phyloP scores from a whole-genome alignment of 2,113 vertebrate genomes.

The Bos taurus region ARS-UCD2.0 NC_037337.1:18167001-18167500 shows the following conservation, averaged over 20 bases:
- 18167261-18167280: neutral
- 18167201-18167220: neutral
- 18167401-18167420: neutral
- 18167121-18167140: accelerated
- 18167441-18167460: neutral
- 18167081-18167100: neutral
- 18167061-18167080: neutral
- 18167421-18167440: neutral
- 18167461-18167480: neutral
- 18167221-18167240: neutral
- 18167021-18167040: neutral
- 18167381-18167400: neutral
- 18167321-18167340: neutral
- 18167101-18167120: accelerated
- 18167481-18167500: neutral
- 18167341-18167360: neutral
- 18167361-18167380: neutral
- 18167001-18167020: neutral
- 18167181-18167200: neutral
- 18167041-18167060: neutral
- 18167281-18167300: neutral
- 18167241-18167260: neutral
- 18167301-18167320: neutral
- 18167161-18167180: accelerated
- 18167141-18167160: accelerated